Conservation (phyloP, 2,113 vertebrate species). For the Ornithorhynchus anatinus region DNA sequence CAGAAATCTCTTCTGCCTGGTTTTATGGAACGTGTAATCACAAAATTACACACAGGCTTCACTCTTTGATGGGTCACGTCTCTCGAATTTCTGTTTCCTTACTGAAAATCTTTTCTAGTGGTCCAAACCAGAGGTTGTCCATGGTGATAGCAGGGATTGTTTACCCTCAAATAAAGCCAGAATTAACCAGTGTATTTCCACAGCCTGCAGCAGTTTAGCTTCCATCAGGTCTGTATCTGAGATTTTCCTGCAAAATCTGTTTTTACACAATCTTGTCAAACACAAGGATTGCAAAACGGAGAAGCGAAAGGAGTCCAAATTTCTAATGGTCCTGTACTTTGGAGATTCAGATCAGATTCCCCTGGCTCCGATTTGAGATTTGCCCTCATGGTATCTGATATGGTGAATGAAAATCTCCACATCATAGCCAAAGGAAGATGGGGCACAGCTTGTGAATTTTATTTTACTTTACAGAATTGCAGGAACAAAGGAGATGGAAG, state of each 20-base stretch:
- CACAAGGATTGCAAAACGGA: neutral
- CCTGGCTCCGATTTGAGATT: no score
- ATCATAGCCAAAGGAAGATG: neutral
- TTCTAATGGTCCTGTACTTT: no score
- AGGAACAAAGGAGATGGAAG: no score
- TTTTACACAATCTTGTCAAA: neutral
- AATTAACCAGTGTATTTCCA: neutral
- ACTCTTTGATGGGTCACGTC: slow-evolving; percentile 3
- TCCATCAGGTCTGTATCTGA: no score
- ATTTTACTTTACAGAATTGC: slow-evolving; percentile 18
- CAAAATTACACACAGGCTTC: neutral
- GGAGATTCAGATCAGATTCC: no score
- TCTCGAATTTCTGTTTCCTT: slow-evolving; percentile 13
- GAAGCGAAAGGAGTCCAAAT: no score
- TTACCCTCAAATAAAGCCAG: neutral
- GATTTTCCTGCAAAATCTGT: neutral
- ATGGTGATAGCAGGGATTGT: neutral
- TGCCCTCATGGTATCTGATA: no score
- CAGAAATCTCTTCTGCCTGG: neutral
- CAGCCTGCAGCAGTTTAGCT: neutral
- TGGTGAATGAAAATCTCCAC: neutral
- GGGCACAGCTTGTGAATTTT: neutral
- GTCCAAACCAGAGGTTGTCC: neutral
- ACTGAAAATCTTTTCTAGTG: neutral
- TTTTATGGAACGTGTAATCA: neutral